phyloP scores from a whole-genome alignment of 2,888 invertebrate genomes.

The Drosophila prolongata region DNA sequence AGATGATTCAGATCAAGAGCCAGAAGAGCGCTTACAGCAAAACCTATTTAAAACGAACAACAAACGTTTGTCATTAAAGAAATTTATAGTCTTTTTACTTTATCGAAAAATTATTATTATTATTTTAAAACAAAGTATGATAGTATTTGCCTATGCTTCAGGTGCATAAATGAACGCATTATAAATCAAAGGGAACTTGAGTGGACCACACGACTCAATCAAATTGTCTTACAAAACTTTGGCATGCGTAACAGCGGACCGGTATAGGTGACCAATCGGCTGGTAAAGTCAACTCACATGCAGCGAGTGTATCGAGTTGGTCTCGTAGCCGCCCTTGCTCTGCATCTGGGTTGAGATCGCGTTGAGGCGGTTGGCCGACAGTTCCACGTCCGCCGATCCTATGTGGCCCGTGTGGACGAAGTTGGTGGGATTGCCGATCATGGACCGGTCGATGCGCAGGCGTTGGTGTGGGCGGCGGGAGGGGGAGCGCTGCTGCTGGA shows the following conservation, averaged over 20 bases:
- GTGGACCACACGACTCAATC: too few relatives aligned
- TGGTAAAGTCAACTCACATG: slow-evolving; percentile 75
- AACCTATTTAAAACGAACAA: not conserved
- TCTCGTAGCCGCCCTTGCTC: slow-evolving; percentile 97
- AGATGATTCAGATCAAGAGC: slow-evolving; percentile 9
- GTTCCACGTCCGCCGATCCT: slow-evolving; percentile 94
- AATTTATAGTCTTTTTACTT: too few relatives aligned
- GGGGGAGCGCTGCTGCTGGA: slow-evolving; percentile 91
- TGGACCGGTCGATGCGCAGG: slow-evolving; percentile 94
- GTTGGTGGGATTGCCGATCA: slow-evolving; percentile 98
- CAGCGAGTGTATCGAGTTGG: slow-evolving; percentile 84
- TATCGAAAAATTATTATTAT: too few relatives aligned
- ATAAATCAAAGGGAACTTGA: not conserved
- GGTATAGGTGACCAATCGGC: not conserved
- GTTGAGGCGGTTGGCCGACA: slow-evolving; percentile 92
- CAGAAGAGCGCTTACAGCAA: not conserved
- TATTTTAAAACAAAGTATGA: too few relatives aligned
- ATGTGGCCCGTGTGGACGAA: slow-evolving; percentile 96
- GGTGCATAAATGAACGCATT: not conserved
- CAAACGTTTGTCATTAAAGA: too few relatives aligned
- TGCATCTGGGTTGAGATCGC: slow-evolving; percentile 97
- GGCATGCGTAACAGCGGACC: too few relatives aligned
- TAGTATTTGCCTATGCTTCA: too few relatives aligned
- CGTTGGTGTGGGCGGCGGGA: slow-evolving; percentile 88
- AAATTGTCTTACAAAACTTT: too few relatives aligned